Evolutionary conservation across 2,113 vertebrate species (phyloP).

Genomic region (Callipepla squamata): DNA sequence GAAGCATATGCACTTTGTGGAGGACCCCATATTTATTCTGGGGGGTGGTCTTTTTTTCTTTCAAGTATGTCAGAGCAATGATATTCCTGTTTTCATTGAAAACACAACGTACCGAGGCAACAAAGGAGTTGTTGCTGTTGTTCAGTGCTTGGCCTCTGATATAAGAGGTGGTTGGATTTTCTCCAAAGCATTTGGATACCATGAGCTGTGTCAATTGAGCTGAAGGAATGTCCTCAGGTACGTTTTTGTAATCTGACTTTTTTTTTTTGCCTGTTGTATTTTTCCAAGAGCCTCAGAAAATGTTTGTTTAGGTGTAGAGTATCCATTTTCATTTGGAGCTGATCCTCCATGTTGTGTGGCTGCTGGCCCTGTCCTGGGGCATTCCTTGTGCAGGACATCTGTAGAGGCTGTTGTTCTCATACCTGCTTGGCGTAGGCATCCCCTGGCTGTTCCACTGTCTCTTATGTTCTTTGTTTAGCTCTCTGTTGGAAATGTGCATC

Average conservation of each 20-base stretch:
- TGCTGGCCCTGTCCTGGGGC: not conserved
- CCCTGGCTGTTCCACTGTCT: not conserved
- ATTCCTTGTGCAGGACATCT: not conserved
- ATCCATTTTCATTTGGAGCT: not conserved
- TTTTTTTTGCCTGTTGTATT: not conserved
- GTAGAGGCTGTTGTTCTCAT: not conserved
- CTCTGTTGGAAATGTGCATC: not conserved
- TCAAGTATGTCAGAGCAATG: not conserved
- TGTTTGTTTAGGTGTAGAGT: not conserved
- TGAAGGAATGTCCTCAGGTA: not conserved
- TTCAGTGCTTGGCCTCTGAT: not conserved
- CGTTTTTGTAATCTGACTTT: not conserved
- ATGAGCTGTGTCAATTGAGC: not conserved
- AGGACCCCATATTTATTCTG: not conserved
- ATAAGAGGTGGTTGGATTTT: not conserved
- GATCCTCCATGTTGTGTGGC: not conserved
- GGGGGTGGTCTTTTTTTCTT: not conserved
- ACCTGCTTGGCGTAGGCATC: not conserved
- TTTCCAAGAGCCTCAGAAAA: not conserved
- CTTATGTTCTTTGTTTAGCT: not conserved
- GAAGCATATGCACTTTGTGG: not conserved
- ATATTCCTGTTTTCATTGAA: constrained; percentile 42
- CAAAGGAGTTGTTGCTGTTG: not conserved
- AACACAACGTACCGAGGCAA: not conserved
- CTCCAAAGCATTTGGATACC: not conserved